Conservation (phyloP, 2,113 vertebrate species). For the Tychaedon coryphoeus region DNA sequence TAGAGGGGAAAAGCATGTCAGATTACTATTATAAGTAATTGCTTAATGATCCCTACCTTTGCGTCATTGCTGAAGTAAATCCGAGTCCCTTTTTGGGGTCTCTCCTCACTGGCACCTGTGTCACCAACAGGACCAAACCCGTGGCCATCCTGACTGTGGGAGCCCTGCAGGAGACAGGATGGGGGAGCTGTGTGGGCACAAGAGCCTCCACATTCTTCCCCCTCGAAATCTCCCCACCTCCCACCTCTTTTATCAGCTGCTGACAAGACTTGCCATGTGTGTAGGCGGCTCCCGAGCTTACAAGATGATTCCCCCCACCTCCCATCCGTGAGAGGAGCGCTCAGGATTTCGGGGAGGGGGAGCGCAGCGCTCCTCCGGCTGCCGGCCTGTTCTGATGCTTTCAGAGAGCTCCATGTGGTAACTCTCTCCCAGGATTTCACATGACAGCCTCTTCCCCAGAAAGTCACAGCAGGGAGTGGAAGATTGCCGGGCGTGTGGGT, state of each 20-base stretch:
- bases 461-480: conserved; percentile 37
- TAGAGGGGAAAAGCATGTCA: neutral
- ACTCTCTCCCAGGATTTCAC: conserved; percentile 30
- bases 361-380: neutral
- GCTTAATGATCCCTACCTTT: neutral
- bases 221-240: conserved; percentile 31
- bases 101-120: neutral
- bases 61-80: neutral
- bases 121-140: neutral
- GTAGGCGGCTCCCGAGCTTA: conserved; percentile 42
- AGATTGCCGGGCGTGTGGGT: neutral
- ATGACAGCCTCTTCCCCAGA: conserved; percentile 23
- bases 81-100: neutral
- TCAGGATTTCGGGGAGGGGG: conserved; percentile 22
- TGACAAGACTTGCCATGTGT: conserved; percentile 27
- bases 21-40: neutral
- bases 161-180: neutral
- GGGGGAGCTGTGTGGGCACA: neutral
- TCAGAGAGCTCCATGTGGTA: neutral
- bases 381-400: neutral
- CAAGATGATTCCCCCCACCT: neutral
- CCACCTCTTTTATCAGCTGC: conserved; percentile 46
- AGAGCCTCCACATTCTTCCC: neutral
- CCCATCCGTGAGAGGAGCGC: neutral
- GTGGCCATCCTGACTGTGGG: neutral